These are phyloP conservation scores for Ctenopoma multispine DNA, from an alignment of 2,797 vertebrate genomes.

Conservation along the genomic window DNA sequence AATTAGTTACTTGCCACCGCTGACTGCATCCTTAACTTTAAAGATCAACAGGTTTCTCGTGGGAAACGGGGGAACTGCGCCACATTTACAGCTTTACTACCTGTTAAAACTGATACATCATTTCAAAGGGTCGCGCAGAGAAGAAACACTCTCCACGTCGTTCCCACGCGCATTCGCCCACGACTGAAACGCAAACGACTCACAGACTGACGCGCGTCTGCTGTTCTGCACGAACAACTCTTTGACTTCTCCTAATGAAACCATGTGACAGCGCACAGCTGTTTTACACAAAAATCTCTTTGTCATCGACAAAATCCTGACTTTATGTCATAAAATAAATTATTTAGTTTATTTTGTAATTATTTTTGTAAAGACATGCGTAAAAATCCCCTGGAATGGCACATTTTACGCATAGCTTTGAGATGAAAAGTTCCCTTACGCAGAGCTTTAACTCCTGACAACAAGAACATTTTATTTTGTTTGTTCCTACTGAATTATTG, in stretches of 20 bases:
- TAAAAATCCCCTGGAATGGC: too few relatives aligned
- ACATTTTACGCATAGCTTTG: not conserved
- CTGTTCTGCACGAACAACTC: rapidly evolving
- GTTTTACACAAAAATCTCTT: slow-evolving; percentile 14
- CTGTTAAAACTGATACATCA: slow-evolving; percentile 40
- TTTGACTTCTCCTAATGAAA: not conserved
- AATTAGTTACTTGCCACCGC: too few relatives aligned
- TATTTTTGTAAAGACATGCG: too few relatives aligned
- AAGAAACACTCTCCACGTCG: slow-evolving; percentile 9
- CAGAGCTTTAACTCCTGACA: not conserved
- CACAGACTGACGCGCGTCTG: not conserved
- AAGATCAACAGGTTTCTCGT: slow-evolving; percentile 7
- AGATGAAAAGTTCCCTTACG: not conserved
- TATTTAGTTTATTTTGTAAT: not conserved
- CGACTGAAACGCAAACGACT: slow-evolving; percentile 26
- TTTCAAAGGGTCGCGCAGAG: not conserved
- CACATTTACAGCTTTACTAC: slow-evolving; percentile 45
- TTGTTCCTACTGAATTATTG: not conserved
- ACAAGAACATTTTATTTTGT: not conserved
- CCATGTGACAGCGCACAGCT: too few relatives aligned
- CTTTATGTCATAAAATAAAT: not conserved
- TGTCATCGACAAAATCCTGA: too few relatives aligned
- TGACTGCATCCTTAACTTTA: too few relatives aligned
- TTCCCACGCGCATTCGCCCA: slow-evolving; percentile 13
- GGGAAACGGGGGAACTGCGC: slow-evolving; percentile 29